Evolutionary conservation across 2,888 invertebrate species (phyloP).

Genomic region (Brachypalpus laphriformis): DNA sequence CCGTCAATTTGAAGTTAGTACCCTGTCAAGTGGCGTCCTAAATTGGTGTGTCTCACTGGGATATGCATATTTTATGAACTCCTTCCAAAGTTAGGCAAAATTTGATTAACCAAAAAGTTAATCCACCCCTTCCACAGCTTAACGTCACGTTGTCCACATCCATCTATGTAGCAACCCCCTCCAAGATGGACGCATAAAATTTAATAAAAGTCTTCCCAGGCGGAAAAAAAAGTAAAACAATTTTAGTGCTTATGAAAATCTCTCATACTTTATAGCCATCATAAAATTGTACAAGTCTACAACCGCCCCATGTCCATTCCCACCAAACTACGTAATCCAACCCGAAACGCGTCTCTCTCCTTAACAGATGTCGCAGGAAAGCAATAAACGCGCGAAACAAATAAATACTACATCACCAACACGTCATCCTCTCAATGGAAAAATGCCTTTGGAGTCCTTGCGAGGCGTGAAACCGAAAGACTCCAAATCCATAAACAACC

Average conservation of each 20-base stretch:
- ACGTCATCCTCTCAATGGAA: constrained; percentile 1
- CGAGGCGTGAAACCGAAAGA: constrained; percentile 9
- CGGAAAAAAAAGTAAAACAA: background rate
- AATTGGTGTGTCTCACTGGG: background rate
- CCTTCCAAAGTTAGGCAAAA: background rate
- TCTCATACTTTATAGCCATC: constrained; percentile 15
- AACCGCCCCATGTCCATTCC: background rate
- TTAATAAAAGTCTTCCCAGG: constrained; percentile 27
- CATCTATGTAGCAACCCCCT: background rate
- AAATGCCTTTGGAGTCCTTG: constrained; percentile 10
- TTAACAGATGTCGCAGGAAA: constrained; percentile 45
- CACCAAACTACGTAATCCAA: background rate
- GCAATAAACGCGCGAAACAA: constrained; percentile 35
- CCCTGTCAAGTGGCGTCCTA: background rate
- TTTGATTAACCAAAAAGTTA: constrained; percentile 16
- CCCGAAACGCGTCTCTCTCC: background rate
- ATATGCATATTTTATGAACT: background rate
- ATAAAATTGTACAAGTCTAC: constrained; percentile 12
- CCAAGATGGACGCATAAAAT: constrained; percentile 5
- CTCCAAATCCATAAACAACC: constrained; percentile 50
- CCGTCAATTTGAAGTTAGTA: background rate
- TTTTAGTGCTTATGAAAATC: constrained; percentile 38
- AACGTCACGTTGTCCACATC: background rate
- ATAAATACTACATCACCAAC: constrained; percentile 43
- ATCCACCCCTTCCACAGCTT: background rate